These are phyloP conservation scores for western clawed frog (Xenopus tropicalis) DNA, from an alignment of 2,113 vertebrate genomes.

Conservation along the genomic window DNA sequence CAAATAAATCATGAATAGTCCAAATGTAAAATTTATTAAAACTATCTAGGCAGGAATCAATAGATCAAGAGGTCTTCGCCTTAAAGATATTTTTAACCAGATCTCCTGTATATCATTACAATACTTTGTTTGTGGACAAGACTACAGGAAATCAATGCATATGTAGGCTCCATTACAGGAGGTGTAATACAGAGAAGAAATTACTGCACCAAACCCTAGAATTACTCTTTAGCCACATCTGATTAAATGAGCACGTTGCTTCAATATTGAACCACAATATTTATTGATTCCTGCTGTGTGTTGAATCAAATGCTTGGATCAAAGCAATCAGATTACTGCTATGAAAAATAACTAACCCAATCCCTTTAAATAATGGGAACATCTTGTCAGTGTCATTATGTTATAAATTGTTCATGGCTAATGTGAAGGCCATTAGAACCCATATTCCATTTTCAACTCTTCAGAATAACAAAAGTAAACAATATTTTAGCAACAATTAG, in stretches of 20 bases:
- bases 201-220: constrained; percentile 9
- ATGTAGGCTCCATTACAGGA: constrained; percentile 14
- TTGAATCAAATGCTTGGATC: background rate
- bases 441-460: too few species aligned
- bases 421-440: too few species aligned
- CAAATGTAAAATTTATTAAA: constrained; percentile 15
- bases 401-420: too few species aligned
- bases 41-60: constrained; percentile 17
- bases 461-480: too few species aligned
- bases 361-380: background rate
- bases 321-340: background rate
- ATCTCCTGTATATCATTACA: constrained; percentile 16
- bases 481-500: too few species aligned
- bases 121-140: background rate
- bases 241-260: constrained; percentile 6
- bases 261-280: background rate
- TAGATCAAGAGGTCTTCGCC: constrained; percentile 9
- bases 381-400: background rate
- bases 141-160: constrained; percentile 28
- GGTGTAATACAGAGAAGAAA: constrained; percentile 4
- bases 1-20: constrained; percentile 18
- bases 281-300: background rate
- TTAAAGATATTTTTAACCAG: constrained; percentile 18
- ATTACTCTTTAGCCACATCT: background rate
- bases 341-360: background rate